Base-by-base conservation (phyloP, 2,113 vertebrate species). In the Ophiodon elongatus region DNA sequence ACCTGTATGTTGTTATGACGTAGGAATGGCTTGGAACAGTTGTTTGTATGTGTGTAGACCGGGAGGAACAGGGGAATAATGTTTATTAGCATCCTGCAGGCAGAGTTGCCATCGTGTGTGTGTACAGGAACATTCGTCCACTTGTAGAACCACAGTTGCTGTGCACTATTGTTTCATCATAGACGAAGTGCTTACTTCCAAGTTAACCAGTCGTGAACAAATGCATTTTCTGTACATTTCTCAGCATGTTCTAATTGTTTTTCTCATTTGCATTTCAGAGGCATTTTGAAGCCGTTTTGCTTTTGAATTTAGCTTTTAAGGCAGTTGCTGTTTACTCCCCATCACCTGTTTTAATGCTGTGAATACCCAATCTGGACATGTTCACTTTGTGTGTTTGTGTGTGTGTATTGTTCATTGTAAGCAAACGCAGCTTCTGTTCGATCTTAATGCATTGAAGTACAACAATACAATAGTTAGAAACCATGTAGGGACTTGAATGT, bases 271-370 rank as follows among this genome's bases (percentile, higher is more conserved):
- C 69, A 84, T 76, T 65, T 76, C 68, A 43, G 75, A 69, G 31
- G 66, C 82, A 69, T 83, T 76, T 87, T 21, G 39, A 67, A 68
- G 54, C 45, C n/a, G 59, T 82, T 73, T 90, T 79, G 59, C 25
- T 81, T 86, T 75, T 72, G 41, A 73, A 67, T 67, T 76, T 78
- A 71, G 60, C 66, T 87, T 83, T 77, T 60, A 59, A 90, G 70
- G 72, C 73, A 73, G 81, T 87, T 64, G 73, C 87, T 73, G 80
- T 91, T 90, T 88, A 80, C 73, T 78, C 80, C 54, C 57, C 70
- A 76, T 56, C 71, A 74, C 73, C 79, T 83, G 81, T 94, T 94
- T 94, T 93, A 95, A 96, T 95, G 94, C 95, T 96, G 94, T 95
- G 95, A 96, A 96, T 91, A 93, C 84, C 79, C 76, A 70, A 86